phyloP scores from a whole-genome alignment of 2,113 vertebrate species.

The Lagopus leucura region DNA sequence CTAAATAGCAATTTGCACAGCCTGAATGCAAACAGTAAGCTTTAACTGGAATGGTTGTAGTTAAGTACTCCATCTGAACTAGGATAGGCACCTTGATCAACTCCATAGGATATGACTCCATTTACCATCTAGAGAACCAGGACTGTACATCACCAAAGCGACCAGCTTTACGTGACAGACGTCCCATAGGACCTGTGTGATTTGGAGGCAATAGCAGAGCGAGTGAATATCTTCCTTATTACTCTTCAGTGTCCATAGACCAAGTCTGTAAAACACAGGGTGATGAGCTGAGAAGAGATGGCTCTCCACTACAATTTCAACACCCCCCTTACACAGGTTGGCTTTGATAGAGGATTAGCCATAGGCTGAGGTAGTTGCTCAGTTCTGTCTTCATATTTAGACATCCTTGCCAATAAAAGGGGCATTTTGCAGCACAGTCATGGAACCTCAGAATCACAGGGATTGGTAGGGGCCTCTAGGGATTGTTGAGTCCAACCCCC shows the following conservation, averaged over 20 bases:
- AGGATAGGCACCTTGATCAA: not conserved
- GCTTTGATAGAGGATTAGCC: not conserved
- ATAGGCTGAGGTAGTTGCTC: not conserved
- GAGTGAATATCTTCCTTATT: not conserved
- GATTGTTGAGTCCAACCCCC: too few species aligned
- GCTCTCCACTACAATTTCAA: rapidly evolving
- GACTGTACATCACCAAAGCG: not conserved
- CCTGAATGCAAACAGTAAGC: not conserved
- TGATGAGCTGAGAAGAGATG: not conserved
- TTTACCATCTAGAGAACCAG: not conserved
- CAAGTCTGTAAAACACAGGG: not conserved
- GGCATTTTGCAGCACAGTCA: not conserved
- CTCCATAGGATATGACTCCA: not conserved
- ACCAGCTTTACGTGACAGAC: not conserved
- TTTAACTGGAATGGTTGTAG: not conserved
- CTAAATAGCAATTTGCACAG: too few species aligned
- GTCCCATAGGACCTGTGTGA: not conserved
- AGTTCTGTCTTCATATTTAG: not conserved
- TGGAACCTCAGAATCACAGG: too few species aligned
- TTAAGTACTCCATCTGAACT: not conserved
- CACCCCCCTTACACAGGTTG: not conserved
- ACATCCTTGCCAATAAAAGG: not conserved
- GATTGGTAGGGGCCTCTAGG: too few species aligned
- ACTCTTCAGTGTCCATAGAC: not conserved
- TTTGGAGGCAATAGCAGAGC: not conserved